phyloP scores from a whole-genome alignment of 2,113 vertebrate genomes.

The Eleginops maclovinus region DNA sequence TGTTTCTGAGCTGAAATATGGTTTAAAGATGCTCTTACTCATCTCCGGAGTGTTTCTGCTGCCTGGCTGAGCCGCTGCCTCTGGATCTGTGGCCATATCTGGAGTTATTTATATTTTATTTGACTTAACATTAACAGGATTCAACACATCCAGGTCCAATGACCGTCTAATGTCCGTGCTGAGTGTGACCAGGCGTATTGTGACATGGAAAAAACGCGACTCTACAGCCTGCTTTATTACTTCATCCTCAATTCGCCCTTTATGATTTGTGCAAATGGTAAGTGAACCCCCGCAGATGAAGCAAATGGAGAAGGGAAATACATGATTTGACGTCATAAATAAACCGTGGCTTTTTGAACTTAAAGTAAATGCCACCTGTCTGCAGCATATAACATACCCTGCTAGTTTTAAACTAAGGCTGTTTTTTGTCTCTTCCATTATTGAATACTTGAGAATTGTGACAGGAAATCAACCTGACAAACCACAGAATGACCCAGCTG shows the following conservation, averaged over 20 bases:
- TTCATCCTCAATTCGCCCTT: slow-evolving; percentile 87
- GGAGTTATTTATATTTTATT: slow-evolving; percentile 38
- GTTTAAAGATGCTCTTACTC: slow-evolving; percentile 31
- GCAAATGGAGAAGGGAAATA: neutral
- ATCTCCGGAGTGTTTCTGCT: slow-evolving; percentile 65
- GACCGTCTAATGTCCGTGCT: slow-evolving; percentile 68
- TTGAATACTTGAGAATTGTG: neutral
- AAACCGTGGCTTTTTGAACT: slow-evolving; percentile 3
- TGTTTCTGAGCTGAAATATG: slow-evolving; percentile 15
- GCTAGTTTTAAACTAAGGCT: neutral
- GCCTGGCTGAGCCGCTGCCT: slow-evolving; percentile 49
- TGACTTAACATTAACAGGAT: neutral
- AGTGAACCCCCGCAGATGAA: slow-evolving; percentile 79
- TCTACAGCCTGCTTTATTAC: slow-evolving; percentile 87
- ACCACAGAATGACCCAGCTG: neutral
- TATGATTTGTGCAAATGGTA: slow-evolving; percentile 87
- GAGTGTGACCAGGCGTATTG: slow-evolving; percentile 77
- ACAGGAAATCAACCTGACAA: neutral
- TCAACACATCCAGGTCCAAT: slow-evolving; percentile 53
- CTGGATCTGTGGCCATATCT: slow-evolving; percentile 16
- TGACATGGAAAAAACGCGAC: slow-evolving; percentile 90
- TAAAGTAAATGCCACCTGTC: neutral
- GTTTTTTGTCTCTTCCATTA: neutral
- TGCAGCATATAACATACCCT: neutral
- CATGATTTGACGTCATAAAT: neutral